phyloP scores from a whole-genome alignment of 2,113 vertebrate genomes.

The Callospermophilus lateralis region DNA sequence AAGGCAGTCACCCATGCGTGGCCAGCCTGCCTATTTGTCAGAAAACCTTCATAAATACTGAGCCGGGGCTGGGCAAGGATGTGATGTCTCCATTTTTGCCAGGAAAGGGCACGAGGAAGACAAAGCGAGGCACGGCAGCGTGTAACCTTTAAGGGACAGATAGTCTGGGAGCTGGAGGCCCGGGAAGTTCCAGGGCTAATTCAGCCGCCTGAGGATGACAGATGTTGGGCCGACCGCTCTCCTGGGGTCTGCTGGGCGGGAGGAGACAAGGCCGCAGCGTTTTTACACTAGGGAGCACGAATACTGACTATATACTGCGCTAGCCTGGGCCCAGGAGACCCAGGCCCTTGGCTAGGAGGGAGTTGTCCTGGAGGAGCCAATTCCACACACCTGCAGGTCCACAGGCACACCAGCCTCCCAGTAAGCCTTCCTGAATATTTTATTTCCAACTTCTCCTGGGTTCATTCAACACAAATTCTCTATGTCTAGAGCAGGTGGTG shows the following conservation, averaged over 20 bases:
- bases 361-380: background rate
- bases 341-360: background rate
- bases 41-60: constrained; percentile 96
- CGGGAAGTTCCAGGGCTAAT: constrained; percentile 54
- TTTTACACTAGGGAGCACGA: constrained; percentile 15
- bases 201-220: constrained; percentile 48
- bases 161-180: constrained; percentile 69
- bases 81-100: constrained; percentile 98
- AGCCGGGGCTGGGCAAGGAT: constrained; percentile 91
- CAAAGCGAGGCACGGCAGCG: constrained; percentile 88
- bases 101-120: constrained; percentile 93
- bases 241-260: background rate
- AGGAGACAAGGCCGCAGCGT: background rate
- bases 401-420: background rate
- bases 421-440: background rate
- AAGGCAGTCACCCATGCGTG: constrained; percentile 95
- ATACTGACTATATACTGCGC: background rate
- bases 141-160: constrained; percentile 90
- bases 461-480: constrained; percentile 16
- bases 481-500: background rate
- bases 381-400: background rate
- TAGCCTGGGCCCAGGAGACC: background rate
- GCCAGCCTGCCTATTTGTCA: constrained; percentile 98
- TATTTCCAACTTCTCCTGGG: background rate
- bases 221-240: background rate